These are phyloP conservation scores for Semnornis frantzii DNA, from an alignment of 2,113 vertebrate genomes.

Conservation along the genomic window DNA sequence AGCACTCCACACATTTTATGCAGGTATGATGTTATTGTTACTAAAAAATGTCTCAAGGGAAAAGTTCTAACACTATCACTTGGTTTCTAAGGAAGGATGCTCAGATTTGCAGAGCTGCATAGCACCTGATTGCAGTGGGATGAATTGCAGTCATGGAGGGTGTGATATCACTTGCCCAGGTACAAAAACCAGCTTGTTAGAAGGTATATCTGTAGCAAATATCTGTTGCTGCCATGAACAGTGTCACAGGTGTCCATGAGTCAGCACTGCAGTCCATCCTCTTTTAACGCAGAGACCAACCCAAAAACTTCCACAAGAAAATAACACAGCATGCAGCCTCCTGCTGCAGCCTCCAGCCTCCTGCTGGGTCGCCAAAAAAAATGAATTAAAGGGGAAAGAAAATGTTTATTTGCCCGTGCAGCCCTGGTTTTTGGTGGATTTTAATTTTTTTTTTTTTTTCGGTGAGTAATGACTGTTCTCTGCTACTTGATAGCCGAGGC, in stretches of 20 bases:
- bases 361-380: neutral
- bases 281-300: neutral
- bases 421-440: neutral
- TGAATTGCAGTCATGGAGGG: fast-evolving
- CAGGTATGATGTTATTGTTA: fast-evolving
- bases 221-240: neutral
- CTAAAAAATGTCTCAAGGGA: neutral
- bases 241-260: conserved; percentile 42
- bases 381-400: conserved; percentile 5
- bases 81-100: neutral
- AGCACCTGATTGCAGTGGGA: neutral
- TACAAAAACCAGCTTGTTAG: neutral
- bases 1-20: neutral
- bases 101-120: neutral
- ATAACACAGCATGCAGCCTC: neutral
- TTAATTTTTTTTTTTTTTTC: neutral
- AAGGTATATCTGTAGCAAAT: neutral
- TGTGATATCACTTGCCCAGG: neutral
- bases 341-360: neutral
- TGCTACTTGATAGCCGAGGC: conserved; percentile 74
- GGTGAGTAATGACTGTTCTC: conserved; percentile 71
- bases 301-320: neutral
- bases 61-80: neutral
- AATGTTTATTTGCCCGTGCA: conserved; percentile 43
- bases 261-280: conserved; percentile 47